Conservation (phyloP, 64 coral and sea anemone genomes). For the Pachyseris speciosa region DNA sequence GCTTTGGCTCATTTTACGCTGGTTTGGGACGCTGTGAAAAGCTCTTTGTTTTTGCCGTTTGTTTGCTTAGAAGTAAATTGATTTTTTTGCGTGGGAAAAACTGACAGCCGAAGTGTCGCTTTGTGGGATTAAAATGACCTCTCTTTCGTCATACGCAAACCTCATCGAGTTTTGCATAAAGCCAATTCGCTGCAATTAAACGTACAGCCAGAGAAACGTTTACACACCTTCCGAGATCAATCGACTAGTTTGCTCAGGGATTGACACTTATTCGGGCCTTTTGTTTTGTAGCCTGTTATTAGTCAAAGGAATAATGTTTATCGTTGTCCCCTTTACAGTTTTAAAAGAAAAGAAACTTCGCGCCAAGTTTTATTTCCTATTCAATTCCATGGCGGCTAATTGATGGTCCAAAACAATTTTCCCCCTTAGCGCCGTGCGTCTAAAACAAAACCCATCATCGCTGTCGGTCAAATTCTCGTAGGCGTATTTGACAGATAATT, state of each 20-base stretch:
- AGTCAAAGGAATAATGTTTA: constrained; percentile 44
- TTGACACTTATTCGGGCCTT: constrained; percentile 80
- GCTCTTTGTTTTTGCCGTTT: constrained; percentile 72
- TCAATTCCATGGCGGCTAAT: constrained; percentile 10
- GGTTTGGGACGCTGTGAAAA: constrained; percentile 48
- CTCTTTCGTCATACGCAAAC: constrained; percentile 64
- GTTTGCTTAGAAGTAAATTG: constrained; percentile 84
- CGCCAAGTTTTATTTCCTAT: neutral
- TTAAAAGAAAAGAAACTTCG: constrained; percentile 20
- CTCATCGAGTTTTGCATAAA: constrained; percentile 88
- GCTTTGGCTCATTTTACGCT: constrained; percentile 28
- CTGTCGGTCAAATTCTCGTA: constrained; percentile 33
- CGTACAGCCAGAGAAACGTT: constrained; percentile 36
- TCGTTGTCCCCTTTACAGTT: neutral
- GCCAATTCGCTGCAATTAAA: constrained; percentile 91
- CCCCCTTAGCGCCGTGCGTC: neutral
- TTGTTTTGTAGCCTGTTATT: constrained; percentile 77
- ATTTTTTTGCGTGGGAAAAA: constrained; percentile 63
- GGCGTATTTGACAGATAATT: constrained; percentile 80
- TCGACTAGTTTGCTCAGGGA: constrained; percentile 86
- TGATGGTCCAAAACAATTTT: neutral
- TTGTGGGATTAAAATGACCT: constrained; percentile 70
- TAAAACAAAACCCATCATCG: constrained; percentile 30
- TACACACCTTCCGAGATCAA: constrained; percentile 96
- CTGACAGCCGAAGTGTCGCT: constrained; percentile 68